A percentile compares a stretch with the other conserved stretches of the same genome.
phyloP scores from a whole-genome alignment of 2,888 invertebrate species.

The Torymus texanus region DNA sequence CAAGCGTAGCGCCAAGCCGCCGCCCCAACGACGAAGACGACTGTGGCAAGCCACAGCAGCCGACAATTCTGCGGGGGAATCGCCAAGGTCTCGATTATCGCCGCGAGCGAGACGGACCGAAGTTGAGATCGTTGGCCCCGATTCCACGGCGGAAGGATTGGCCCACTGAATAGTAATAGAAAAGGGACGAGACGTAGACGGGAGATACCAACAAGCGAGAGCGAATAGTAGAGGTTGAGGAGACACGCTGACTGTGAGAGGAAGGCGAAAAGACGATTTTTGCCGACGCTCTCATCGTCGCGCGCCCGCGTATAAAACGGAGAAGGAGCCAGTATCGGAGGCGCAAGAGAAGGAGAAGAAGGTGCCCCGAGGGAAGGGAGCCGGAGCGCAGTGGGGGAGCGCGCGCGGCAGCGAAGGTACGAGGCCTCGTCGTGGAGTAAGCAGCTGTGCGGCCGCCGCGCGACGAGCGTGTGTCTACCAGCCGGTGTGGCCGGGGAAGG shows the following conservation, averaged over 20 bases:
- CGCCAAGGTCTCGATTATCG: slow-evolving; percentile 67
- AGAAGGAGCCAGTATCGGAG: slow-evolving; percentile 52
- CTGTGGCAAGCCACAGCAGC: slow-evolving; percentile 29
- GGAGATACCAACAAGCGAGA: slow-evolving; percentile 28
- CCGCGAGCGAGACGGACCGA: slow-evolving; percentile 67
- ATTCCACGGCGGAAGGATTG: slow-evolving; percentile 70
- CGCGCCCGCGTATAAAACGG: slow-evolving; percentile 57
- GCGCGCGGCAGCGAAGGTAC: slow-evolving; percentile 74
- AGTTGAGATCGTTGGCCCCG: slow-evolving; percentile 70
- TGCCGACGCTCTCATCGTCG: slow-evolving; percentile 63
- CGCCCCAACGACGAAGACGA: slow-evolving; percentile 23
- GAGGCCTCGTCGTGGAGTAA: slow-evolving; percentile 65
- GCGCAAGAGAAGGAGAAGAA: slow-evolving; percentile 73
- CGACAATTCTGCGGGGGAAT: slow-evolving; percentile 55
- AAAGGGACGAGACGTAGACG: slow-evolving; percentile 17
- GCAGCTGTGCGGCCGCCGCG: slow-evolving; percentile 42
- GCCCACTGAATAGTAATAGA: slow-evolving; percentile 70
- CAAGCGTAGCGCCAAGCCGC: slow-evolving; percentile 25
- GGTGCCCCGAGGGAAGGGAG: slow-evolving; percentile 69
- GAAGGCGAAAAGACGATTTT: slow-evolving; percentile 55
- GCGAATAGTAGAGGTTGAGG: neutral
- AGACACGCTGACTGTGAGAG: slow-evolving; percentile 27
- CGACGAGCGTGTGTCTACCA: neutral
- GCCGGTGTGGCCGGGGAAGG: slow-evolving; percentile 37
- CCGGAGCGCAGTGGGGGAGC: slow-evolving; percentile 76